Evolutionary conservation across 2,888 invertebrate genomes (phyloP).

Genomic region (Acanthopleura granulata): DNA sequence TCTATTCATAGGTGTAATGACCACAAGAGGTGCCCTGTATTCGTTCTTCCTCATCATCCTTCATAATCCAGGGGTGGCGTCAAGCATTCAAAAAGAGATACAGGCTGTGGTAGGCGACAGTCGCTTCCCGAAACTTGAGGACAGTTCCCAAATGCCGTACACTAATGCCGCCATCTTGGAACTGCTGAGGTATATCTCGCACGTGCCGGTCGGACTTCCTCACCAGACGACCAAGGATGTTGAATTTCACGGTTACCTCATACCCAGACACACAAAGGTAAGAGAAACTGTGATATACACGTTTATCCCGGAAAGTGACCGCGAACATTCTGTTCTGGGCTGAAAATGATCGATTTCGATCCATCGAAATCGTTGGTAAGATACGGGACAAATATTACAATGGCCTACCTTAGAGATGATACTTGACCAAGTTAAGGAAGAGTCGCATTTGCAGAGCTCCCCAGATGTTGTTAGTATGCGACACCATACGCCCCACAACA

Average conservation of each 20-base stretch:
- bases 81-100: not conserved
- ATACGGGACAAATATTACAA: no score
- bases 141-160: constrained; percentile 4
- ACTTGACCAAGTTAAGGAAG: no score
- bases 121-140: not conserved
- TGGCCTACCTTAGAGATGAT: no score
- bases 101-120: not conserved
- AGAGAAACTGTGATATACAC: no score
- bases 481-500: no score
- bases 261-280: not conserved
- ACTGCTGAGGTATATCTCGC: not conserved
- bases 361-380: no score
- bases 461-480: no score
- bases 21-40: not conserved
- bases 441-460: no score
- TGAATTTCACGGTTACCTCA: not conserved
- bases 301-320: no score
- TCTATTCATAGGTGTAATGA: not conserved
- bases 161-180: not conserved
- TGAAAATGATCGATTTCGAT: no score
- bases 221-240: not conserved
- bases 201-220: not conserved
- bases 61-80: not conserved
- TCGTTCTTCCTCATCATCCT: not conserved
- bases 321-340: no score